A percentile compares a stretch with the other conserved stretches of the same genome.
phyloP scores from a whole-genome alignment of 2,888 invertebrate genomes.

The Stenurella melanura region DNA sequence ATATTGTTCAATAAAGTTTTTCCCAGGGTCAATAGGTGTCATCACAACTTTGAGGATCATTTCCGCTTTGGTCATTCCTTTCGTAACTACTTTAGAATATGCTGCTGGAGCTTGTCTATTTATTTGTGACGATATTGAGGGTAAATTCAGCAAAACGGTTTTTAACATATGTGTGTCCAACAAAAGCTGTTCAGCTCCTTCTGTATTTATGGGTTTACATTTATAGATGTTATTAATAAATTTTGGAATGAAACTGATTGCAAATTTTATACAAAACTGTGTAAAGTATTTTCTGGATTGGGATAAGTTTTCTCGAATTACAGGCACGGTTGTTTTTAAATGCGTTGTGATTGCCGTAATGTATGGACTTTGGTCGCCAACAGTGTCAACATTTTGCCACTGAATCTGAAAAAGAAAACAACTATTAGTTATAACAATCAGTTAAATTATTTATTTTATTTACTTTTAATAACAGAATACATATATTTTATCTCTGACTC shows the following conservation, averaged over 20 bases:
- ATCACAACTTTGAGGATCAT: slow-evolving; percentile 99
- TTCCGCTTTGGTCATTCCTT: slow-evolving; percentile 96
- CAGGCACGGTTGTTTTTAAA: slow-evolving; percentile 89
- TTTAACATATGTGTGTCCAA: slow-evolving; percentile 96
- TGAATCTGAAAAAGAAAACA: slow-evolving; percentile 78
- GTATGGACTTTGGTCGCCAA: slow-evolving; percentile 98
- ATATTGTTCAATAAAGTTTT: slow-evolving; percentile 91
- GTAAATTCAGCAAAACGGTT: slow-evolving; percentile 94
- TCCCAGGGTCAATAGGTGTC: slow-evolving; percentile 90
- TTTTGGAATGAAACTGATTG: slow-evolving; percentile 95
- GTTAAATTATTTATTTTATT: too few species aligned
- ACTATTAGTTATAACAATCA: slow-evolving; percentile 3
- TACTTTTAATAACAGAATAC: too few species aligned
- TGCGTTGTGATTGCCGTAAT: slow-evolving; percentile 92
- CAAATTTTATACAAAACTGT: slow-evolving; percentile 97
- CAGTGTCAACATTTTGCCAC: slow-evolving; percentile 94
- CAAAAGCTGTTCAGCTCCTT: slow-evolving; percentile 96
- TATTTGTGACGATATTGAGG: slow-evolving; percentile 92
- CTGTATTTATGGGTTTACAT: slow-evolving; percentile 90
- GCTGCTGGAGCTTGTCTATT: slow-evolving; percentile 92
- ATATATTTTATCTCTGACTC: too few species aligned
- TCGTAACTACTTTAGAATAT: slow-evolving; percentile 83
- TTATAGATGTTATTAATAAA: slow-evolving; percentile 93
- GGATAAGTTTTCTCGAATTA: slow-evolving; percentile 91
- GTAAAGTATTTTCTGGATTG: slow-evolving; percentile 98